Evolutionary conservation across 2,797 vertebrate species (phyloP), one percentile per base, ranked within the genome.

Genomic region (Microctenopoma lineatum): DNA sequence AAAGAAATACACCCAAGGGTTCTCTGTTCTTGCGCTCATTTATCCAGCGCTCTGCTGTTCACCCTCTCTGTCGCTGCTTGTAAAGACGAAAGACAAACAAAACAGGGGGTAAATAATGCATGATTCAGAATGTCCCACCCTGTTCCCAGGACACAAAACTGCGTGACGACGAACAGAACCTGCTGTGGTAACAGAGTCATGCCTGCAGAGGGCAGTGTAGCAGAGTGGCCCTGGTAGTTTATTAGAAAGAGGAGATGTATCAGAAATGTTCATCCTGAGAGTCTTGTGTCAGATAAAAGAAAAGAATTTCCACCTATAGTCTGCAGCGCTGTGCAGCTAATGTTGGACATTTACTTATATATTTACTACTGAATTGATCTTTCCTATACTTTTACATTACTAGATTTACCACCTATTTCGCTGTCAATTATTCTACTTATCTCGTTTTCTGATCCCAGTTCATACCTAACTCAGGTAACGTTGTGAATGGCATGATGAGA

Each of bases 141-240:
- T 70, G 11, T 51, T 47, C 18, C 47, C 47, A 69, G 68, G 83
- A 79, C 60, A 18, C 58, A 56, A 59, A 79, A 46, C 3, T 60
- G 34, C 54, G 21, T 5, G 65, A 71, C 18, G 34, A 29, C 39
- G 0, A 58, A 26, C 75, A 63, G 32, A 29, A 15, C 25, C 5
- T 2, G 3, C 7, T 83, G 83, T 65, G 84, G 48, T 85, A 53
- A 59, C 29, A 7, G 14, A 9, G 7, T 65, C 1, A 1, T 10
- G 14, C 84, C 90, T 81, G 13, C 27, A 89, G 90, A 79, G 87
- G 85, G 84, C 85, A 79, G 80, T 85, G 60, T 44, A 18, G n/a
- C 39, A 12, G 14, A 36, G 16, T 7, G 26, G 21, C 16, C 16
- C 15, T 58, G 29, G 45, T 32, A 10, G n/a, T 18, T 55, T 46